Evolutionary conservation across 2,797 vertebrate species (phyloP).

Genomic region (Avahi laniger): DNA sequence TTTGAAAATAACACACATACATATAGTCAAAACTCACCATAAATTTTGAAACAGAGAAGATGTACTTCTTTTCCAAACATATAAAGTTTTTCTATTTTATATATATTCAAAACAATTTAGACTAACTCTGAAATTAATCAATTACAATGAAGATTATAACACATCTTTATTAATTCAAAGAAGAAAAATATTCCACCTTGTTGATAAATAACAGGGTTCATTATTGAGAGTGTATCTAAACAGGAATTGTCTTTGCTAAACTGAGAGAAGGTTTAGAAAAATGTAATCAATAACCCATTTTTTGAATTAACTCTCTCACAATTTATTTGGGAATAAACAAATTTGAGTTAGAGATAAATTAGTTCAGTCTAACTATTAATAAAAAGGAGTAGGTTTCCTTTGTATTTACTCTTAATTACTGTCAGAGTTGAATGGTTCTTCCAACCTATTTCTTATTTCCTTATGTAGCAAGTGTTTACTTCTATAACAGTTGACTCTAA

Average conservation of each 20-base stretch:
- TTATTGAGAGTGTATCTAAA: background rate
- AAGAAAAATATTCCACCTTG: background rate
- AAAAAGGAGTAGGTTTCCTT: background rate
- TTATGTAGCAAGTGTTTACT: background rate
- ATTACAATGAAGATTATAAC: background rate
- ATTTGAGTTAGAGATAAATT: constrained; percentile 10
- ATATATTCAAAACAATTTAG: background rate
- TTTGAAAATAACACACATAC: background rate
- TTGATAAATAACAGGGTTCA: background rate
- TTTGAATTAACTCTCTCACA: constrained; percentile 13
- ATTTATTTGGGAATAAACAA: background rate
- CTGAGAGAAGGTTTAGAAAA: background rate
- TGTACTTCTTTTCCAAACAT: constrained; percentile 43
- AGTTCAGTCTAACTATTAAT: background rate
- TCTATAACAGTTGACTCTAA: background rate
- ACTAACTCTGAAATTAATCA: background rate
- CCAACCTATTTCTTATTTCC: background rate
- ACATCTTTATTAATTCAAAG: background rate
- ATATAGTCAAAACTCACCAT: background rate
- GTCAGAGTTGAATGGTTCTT: background rate
- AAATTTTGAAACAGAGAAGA: background rate
- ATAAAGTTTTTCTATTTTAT: background rate
- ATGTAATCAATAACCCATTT: background rate
- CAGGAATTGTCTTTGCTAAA: background rate
- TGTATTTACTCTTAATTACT: background rate